Evolutionary conservation across 2,888 invertebrate genomes (phyloP).

Genomic region (Temnothorax unifasciatus): DNA sequence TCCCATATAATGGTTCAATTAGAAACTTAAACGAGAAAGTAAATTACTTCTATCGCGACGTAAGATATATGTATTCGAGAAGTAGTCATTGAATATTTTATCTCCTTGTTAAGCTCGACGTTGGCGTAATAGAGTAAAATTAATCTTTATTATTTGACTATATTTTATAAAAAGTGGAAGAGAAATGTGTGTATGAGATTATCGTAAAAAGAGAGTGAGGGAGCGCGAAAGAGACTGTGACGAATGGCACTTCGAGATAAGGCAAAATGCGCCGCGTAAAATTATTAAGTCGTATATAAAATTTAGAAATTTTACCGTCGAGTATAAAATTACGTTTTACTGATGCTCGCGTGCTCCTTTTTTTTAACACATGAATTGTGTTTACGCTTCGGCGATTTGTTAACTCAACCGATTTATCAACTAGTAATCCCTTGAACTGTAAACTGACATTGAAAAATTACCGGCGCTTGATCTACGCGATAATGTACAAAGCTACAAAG

Average conservation of each 20-base stretch:
- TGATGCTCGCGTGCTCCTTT: neutral
- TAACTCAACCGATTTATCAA: conserved; percentile 27
- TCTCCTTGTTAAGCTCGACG: neutral
- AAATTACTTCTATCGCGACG: conserved; percentile 7
- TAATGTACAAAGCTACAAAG: conserved; percentile 26
- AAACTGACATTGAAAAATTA: conserved; percentile 46
- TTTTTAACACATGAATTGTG: conserved; percentile 6
- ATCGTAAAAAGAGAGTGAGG: conserved; percentile 5
- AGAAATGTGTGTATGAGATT: conserved; percentile 32
- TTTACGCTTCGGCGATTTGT: conserved; percentile 43
- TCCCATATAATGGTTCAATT: conserved; percentile 4
- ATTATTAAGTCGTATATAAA: conserved; percentile 45
- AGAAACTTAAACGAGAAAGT: neutral
- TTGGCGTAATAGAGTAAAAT: neutral
- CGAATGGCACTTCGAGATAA: conserved; percentile 49
- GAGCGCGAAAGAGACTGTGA: neutral
- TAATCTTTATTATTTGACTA: conserved; percentile 36
- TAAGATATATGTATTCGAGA: neutral
- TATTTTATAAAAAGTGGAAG: conserved; percentile 32
- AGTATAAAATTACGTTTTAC: conserved; percentile 30
- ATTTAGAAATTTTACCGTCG: conserved; percentile 39
- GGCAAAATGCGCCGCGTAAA: conserved; percentile 42
- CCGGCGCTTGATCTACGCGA: neutral
- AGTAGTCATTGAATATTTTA: conserved; percentile 15
- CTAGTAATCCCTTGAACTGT: conserved; percentile 22